A percentile compares a stretch with the other conserved stretches of the same genome.
Evolutionary conservation across 2,113 vertebrate genomes (phyloP).

Genomic region (Gymnobelideus leadbeateri): DNA sequence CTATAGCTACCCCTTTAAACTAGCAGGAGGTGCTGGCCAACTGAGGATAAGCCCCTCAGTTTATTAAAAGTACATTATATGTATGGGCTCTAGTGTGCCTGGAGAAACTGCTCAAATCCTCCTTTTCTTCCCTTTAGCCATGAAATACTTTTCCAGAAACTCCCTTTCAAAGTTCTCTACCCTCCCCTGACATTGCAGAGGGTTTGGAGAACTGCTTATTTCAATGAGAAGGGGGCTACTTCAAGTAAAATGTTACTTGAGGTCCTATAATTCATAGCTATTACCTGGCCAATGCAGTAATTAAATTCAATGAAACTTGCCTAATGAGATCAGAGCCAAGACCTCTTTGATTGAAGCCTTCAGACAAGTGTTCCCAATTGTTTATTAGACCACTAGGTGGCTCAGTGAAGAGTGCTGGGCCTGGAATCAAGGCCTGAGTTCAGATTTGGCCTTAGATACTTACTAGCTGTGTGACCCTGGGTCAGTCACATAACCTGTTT

Average conservation of each 20-base stretch:
- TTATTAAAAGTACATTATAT: background rate
- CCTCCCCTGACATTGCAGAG: background rate
- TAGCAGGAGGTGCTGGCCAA: background rate
- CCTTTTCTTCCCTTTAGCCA: slow-evolving; percentile 38
- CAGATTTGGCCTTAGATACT: no score
- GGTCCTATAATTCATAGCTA: background rate
- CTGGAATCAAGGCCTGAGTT: no score
- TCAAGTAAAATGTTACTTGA: background rate
- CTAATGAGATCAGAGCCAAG: slow-evolving; percentile 28
- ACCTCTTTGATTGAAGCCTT: background rate
- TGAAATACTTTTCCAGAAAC: slow-evolving; percentile 30
- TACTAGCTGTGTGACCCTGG: no score
- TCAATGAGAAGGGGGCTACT: background rate
- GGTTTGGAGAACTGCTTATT: background rate
- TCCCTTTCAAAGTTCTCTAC: background rate
- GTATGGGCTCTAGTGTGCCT: background rate
- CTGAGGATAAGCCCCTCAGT: background rate
- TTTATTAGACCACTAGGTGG: background rate
- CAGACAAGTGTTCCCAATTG: background rate
- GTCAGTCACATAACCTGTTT: no score
- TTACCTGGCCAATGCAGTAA: background rate
- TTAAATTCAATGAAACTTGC: slow-evolving; percentile 17
- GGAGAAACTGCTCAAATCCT: slow-evolving; percentile 15
- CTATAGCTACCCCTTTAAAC: background rate
- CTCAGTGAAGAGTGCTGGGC: background rate